Percentiles rank a stretch among this genome's conserved stretches.
These are phyloP conservation scores for Pissodes strobi DNA, from an alignment of 1,140 invertebrate genomes.

Conservation along the genomic window DNA sequence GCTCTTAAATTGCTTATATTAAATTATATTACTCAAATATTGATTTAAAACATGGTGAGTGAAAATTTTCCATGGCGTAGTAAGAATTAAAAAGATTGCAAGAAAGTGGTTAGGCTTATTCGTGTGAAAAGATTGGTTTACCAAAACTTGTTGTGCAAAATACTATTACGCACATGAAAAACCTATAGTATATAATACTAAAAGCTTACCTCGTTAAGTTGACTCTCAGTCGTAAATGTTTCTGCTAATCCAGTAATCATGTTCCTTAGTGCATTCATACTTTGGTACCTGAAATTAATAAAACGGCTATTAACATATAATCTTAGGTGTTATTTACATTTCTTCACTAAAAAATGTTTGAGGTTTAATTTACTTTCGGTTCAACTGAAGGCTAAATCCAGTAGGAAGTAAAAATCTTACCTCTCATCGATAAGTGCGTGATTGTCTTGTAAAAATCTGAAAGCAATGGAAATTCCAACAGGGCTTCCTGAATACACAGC, in stretches of 20 bases:
- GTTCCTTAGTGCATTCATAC: constrained; percentile 30
- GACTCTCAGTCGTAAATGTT: constrained; percentile 30
- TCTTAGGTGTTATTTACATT: background rate
- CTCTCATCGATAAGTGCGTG: constrained; percentile 20
- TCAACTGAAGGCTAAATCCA: background rate
- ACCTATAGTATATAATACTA: no score
- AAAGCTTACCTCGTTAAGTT: constrained; percentile 19
- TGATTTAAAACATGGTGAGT: no score
- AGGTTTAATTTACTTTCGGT: background rate
- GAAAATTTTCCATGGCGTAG: no score
- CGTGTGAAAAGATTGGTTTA: no score
- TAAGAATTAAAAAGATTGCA: no score
- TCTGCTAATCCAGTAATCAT: constrained; percentile 30
- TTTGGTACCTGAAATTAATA: constrained; percentile 21
- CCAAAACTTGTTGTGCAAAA: no score
- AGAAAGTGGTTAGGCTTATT: no score
- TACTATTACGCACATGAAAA: no score
- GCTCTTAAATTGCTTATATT: no score
- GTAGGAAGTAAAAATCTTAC: no score
- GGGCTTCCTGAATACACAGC: constrained; percentile 55
- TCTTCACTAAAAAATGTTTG: background rate
- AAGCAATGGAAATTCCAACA: constrained; percentile 56
- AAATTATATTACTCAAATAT: no score
- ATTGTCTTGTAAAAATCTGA: constrained; percentile 56
- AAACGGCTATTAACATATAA: no score